These are phyloP conservation scores for Notechis scutatus DNA, from an alignment of 2,113 vertebrate genomes.

Conservation along the genomic window DNA sequence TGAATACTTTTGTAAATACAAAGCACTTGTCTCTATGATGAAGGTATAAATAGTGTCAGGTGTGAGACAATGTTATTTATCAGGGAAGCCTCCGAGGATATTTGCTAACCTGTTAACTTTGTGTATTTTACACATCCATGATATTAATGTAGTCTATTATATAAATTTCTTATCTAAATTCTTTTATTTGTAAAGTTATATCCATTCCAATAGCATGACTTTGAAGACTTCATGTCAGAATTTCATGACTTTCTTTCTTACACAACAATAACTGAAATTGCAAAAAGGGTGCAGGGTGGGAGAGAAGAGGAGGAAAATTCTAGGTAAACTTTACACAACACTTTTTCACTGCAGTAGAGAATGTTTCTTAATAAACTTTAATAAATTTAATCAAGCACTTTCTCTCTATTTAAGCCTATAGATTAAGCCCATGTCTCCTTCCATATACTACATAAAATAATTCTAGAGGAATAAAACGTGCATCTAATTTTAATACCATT, in stretches of 20 bases:
- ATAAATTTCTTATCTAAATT: background rate
- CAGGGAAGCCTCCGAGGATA: background rate
- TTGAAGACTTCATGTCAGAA: background rate
- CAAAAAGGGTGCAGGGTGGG: background rate
- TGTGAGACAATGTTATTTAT: background rate
- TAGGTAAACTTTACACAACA: background rate
- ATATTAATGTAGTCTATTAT: slow-evolving; percentile 20
- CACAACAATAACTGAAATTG: background rate
- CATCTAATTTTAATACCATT: background rate
- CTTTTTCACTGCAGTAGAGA: background rate
- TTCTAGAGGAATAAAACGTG: background rate
- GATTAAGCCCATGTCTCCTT: background rate
- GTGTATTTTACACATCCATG: background rate
- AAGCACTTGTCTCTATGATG: background rate
- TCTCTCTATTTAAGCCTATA: background rate
- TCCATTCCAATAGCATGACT: background rate
- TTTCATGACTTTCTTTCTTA: slow-evolving; percentile 4
- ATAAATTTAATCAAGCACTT: background rate
- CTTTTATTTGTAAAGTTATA: background rate
- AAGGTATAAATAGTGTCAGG: background rate
- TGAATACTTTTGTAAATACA: background rate
- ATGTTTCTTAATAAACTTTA: background rate
- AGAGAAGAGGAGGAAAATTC: background rate
- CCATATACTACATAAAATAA: background rate
- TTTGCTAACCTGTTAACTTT: slow-evolving; percentile 2